A percentile compares a stretch with the other conserved stretches of the same genome.
These are phyloP conservation scores for Buceros bicornis DNA, from an alignment of 2,797 vertebrate species.

Conservation along the genomic window DNA sequence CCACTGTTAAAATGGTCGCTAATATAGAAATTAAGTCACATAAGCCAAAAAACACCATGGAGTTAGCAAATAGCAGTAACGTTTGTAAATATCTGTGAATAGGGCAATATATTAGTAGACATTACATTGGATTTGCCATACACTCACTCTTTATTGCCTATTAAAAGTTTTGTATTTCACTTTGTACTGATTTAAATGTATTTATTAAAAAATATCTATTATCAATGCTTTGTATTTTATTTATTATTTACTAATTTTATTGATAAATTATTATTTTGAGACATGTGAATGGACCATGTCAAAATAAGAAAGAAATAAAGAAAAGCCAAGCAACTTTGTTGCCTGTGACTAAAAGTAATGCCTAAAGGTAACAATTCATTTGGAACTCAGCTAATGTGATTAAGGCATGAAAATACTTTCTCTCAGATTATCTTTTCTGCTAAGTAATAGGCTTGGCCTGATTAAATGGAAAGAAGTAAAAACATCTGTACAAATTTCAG, in stretches of 20 bases:
- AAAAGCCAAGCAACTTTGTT: neutral
- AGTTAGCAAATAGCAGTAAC: neutral
- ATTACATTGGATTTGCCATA: neutral
- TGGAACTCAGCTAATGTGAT: slow-evolving; percentile 45
- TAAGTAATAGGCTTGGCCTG: slow-evolving; percentile 42
- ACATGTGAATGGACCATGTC: neutral
- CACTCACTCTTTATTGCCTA: neutral
- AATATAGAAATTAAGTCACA: neutral
- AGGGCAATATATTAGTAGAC: neutral
- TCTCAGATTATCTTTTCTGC: slow-evolving; percentile 41
- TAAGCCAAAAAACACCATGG: neutral
- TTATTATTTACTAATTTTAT: neutral
- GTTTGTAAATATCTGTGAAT: neutral
- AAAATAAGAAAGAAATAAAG: neutral
- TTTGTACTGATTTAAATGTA: neutral
- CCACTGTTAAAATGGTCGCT: neutral
- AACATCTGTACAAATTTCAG: slow-evolving; percentile 71
- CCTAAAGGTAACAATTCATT: slow-evolving; percentile 57
- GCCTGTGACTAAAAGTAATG: neutral
- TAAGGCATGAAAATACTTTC: slow-evolving; percentile 66
- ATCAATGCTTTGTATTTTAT: neutral
- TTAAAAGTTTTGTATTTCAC: neutral
- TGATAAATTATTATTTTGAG: neutral
- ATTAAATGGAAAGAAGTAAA: slow-evolving; percentile 57
- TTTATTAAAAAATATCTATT: neutral